phyloP scores from a whole-genome alignment of 2,797 vertebrate genomes.

The Oreochromis grahami region DNA sequence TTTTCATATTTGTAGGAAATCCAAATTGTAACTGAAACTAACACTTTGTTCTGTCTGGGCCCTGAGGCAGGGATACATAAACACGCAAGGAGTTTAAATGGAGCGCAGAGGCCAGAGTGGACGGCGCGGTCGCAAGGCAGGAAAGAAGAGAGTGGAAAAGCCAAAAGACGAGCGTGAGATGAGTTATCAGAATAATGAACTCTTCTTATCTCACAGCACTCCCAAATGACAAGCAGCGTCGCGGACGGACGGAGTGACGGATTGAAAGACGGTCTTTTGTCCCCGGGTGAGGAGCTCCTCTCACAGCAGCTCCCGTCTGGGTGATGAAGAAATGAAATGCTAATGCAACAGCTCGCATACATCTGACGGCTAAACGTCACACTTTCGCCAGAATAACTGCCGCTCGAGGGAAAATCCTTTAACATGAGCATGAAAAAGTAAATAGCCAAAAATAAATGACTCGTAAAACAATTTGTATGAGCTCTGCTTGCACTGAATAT shows the following conservation, averaged over 20 bases:
- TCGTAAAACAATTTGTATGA: not conserved
- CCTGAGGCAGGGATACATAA: not conserved
- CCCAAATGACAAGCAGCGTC: not conserved
- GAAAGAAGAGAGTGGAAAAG: not conserved
- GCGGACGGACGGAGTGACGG: not conserved
- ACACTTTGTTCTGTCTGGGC: not conserved
- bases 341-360: not conserved
- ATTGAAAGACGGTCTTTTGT: not conserved
- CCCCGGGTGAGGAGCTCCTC: not conserved
- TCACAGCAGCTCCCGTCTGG: not conserved
- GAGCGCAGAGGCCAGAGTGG: not conserved
- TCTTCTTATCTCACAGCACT: not conserved
- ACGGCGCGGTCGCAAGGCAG: not conserved
- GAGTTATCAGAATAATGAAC: slow-evolving; percentile 37
- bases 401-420: not conserved
- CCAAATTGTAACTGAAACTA: not conserved
- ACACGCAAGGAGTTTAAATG: not conserved
- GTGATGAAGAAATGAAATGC: not conserved
- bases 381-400: not conserved
- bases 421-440: not conserved
- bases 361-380: not conserved
- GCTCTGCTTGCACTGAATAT: not conserved
- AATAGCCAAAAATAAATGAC: not conserved
- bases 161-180: not conserved
- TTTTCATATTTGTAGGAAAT: not conserved